Evolutionary conservation across 2,888 invertebrate species (phyloP), one percentile per base, ranked within the genome.

Genomic region (Lepas anatifera): DNA sequence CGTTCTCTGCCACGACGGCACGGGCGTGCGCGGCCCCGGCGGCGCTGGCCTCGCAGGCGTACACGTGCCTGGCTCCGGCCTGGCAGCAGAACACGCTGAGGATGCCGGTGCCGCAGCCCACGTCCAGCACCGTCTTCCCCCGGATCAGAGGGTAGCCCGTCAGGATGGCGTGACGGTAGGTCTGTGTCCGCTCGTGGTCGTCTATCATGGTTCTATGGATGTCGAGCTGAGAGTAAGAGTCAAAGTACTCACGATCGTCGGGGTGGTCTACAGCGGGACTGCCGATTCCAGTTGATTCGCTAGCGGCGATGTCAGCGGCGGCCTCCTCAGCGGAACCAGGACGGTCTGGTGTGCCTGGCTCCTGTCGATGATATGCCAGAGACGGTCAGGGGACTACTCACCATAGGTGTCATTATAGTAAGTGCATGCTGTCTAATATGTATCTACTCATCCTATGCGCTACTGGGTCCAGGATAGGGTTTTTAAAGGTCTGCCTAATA

Each of bases 51-150:
- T 93, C 92, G 1, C 93, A 85, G 13, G 92, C 90, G 79, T 87
- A 92, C 0, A 94, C 94, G 79, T 87, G 87, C 71, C 85, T 85
- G 8, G 95, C 95, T n/a, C 95, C 95, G 41, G 92, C 94, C 80
- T 88, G 84, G 0, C 92, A 94, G 79, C 92, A 92, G 80, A 94
- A 92, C 76, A 95, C 82, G 2, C 95, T 93, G 35, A 97, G 81
- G 75, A 97, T 91, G 41, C 95, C 86, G 77, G 80, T 66, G 39
- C 37, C 66, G 39, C 66, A 66, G 7, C 74, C 74, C 18, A 74
- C 73, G 67, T 74, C 74, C 25, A 70, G 70, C 39, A 74, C 72
- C 52, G 73, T 70, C 69, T 74, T 74, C 58, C 70, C 73, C 8
- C 63, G 58, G 32, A 74, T 67, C 8, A 71, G 66, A 29, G 70